Conservation (phyloP, 2,888 invertebrate species). For the Agrochola lota region DNA sequence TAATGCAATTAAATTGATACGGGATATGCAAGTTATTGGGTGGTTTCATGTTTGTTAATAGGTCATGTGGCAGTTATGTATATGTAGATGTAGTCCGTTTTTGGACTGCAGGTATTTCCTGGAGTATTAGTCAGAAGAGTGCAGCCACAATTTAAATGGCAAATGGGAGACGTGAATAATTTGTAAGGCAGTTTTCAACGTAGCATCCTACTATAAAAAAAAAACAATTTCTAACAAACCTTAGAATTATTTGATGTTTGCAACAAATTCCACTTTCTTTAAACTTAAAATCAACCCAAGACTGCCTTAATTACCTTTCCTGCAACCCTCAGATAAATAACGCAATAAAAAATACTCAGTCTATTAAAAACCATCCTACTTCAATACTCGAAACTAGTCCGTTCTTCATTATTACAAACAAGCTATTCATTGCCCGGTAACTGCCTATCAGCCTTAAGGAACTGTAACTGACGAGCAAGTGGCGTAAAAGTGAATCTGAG, state of each 20-base stretch:
- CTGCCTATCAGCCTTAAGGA: conserved; percentile 69
- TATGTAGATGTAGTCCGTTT: neutral
- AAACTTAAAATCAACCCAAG: neutral
- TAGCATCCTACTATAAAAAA: neutral
- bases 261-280: neutral
- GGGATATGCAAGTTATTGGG: conserved; percentile 2
- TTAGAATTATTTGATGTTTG: too few species aligned
- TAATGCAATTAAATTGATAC: conserved; percentile 45
- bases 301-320: neutral
- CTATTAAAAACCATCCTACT: neutral
- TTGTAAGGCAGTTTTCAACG: too few species aligned
- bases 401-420: conserved; percentile 24
- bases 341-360: neutral
- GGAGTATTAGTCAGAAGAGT: neutral
- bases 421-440: conserved; percentile 54
- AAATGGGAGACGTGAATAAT: neutral
- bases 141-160: neutral
- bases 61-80: neutral
- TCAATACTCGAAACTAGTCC: neutral
- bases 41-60: neutral
- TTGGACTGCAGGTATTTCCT: too few species aligned
- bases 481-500: conserved; percentile 81
- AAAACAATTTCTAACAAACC: neutral
- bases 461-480: conserved; percentile 79
- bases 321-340: neutral